Evolutionary conservation across 2,888 invertebrate genomes (phyloP), one percentile per base, ranked within the genome.

Genomic region (Gisinianus flammeolus): DNA sequence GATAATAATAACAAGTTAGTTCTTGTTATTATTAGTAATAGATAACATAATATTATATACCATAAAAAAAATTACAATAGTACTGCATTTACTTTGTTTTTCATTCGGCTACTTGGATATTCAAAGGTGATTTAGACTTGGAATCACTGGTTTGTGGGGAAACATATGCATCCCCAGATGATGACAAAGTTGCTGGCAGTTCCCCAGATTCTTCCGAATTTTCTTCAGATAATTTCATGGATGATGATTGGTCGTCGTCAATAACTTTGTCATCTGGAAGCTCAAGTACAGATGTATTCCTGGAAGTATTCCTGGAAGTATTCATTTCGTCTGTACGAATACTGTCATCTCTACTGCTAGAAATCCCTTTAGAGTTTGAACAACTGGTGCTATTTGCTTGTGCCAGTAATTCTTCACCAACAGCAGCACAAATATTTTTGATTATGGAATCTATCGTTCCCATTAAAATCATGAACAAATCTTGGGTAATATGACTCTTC

Each of bases 371-470:
- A 8, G 56, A 56, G 56, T 56, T n/a, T 5, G 19, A 10, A 62
- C 24, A 6, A 24, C 62, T 24, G 26, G 62, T 24, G 24, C 24
- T 62, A 26, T 19, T 22, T 62, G 62, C 22, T 62, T 24, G n/a
- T 62, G 24, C 3, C 22, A 24, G 24, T 62, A 26, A 22, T 62
- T 62, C 62, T 24, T 62, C 62, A 62, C 62, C 62, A 62, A 22
- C 22, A 22, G 24, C 26, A 26, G 62, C 26, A 22, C 62, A 62
- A 22, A 62, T 62, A 24, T 79, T 79, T 30, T 79, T 71, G 16
- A 81, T 72, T 19, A 83, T 30, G 2, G 69, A 75, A 30, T 83
- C 83, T 75, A 82, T 82, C 16, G 82, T 83, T 12, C 79, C 81
- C 12, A 83, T 72, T 26, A 83, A 64, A 67, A 83, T 73, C 24